These are phyloP conservation scores for Hemichromis elongatus DNA, from an alignment of 2,113 vertebrate species.

Conservation along the genomic window DNA sequence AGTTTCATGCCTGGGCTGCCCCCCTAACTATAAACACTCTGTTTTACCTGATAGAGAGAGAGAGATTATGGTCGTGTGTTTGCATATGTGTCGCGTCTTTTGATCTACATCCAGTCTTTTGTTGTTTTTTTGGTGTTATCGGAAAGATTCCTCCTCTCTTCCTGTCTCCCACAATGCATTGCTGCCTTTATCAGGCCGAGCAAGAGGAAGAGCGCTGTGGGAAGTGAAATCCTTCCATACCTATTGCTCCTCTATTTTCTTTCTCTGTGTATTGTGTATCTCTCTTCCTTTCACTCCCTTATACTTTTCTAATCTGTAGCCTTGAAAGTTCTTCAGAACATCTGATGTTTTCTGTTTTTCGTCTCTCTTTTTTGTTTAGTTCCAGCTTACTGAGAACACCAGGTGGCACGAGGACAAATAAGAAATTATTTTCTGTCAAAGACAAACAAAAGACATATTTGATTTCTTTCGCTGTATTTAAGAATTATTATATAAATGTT, in stretches of 20 bases:
- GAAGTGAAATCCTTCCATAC: not conserved
- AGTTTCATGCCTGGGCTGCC: not conserved
- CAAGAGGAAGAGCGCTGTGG: not conserved
- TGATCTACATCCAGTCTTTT: conserved; percentile 44
- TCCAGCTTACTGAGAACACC: not conserved
- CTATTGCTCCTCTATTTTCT: conserved; percentile 12
- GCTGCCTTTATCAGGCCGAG: conserved; percentile 39
- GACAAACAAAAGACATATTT: not conserved
- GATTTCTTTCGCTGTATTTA: not conserved
- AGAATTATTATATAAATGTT: not conserved
- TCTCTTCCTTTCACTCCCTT: conserved; percentile 42
- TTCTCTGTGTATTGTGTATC: not conserved
- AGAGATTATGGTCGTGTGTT: conserved; percentile 17
- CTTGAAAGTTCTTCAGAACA: conserved; percentile 20
- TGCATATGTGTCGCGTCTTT: conserved; percentile 6
- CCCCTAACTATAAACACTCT: conserved; percentile 18
- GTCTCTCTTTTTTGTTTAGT: not conserved
- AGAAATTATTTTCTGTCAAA: not conserved
- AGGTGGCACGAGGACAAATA: not conserved
- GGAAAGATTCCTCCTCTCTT: conserved; percentile 39
- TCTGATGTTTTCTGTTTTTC: conserved; percentile 1
- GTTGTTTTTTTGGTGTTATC: conserved; percentile 47
- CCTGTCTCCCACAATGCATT: conserved; percentile 50
- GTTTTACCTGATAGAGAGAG: conserved; percentile 9
- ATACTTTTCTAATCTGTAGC: not conserved